Evolutionary conservation across 64 coral and sea anemone species (phyloP).

Genomic region (Hydrozoanthus tunicans): DNA sequence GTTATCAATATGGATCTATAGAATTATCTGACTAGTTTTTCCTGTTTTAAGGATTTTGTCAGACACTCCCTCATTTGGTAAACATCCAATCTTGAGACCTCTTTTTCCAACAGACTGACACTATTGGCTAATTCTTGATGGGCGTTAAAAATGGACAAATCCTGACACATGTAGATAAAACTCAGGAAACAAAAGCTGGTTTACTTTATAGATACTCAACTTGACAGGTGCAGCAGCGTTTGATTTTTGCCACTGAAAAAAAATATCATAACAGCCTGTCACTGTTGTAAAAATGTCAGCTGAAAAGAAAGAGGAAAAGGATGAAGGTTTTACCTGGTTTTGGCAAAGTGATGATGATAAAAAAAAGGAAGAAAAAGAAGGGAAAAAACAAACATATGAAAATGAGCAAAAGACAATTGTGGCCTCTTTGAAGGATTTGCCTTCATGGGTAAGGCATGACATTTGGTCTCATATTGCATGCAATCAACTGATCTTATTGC

Average conservation of each 20-base stretch:
- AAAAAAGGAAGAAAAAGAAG: constrained; percentile 39
- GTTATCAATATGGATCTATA: neutral
- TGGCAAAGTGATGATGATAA: constrained; percentile 49
- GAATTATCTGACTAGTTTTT: neutral
- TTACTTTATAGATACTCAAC: neutral
- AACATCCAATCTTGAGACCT: neutral
- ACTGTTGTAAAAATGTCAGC: constrained; percentile 10
- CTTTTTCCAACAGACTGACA: neutral
- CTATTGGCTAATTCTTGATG: constrained; percentile 26
- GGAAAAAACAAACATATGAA: constrained; percentile 36
- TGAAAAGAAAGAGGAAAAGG: constrained; percentile 12
- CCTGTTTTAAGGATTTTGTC: neutral
- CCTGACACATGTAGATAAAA: neutral
- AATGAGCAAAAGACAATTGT: constrained; percentile 55
- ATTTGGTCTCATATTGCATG: too few species aligned
- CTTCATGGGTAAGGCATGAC: constrained; percentile 63
- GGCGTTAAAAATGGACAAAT: neutral
- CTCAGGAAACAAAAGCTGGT: neutral
- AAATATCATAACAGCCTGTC: neutral
- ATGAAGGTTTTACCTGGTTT: constrained; percentile 21
- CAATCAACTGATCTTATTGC: too few species aligned
- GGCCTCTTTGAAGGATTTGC: constrained; percentile 63
- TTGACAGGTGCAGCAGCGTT: constrained; percentile 2
- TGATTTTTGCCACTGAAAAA: neutral
- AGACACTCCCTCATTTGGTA: neutral